Base-by-base conservation (phyloP, 2,113 vertebrate species). In the Dolichallabes microphthalmus region DNA sequence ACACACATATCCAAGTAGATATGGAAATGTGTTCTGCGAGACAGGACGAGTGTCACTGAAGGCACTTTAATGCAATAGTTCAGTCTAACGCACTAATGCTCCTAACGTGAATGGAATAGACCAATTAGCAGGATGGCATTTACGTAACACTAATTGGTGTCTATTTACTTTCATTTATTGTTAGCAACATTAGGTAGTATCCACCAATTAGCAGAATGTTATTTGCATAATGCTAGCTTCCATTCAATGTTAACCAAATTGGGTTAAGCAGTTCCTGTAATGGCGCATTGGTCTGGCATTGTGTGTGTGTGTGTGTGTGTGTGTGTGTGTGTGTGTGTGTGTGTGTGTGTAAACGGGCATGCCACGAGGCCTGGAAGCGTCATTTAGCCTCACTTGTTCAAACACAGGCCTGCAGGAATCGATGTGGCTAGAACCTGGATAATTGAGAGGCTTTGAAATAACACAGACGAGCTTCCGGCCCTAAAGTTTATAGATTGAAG, bases 381-480 rank as follows among this genome's bases (percentile, higher is more conserved):
- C 92, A 94, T 92, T 92, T 91, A 91, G 91, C 89, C 55, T 86
- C n/a, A 85, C 89, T 91, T 88, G 91, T 92, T 88, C 82, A 87
- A 92, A 91, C 90, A 45, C 73, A 85, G 64, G 86, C 87, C 89
- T 91, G 85, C 80, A 91, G 83, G 86, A 94, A 93, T 93, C 90
- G 89, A 93, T 93, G 90, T 60, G 86, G 91, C 86, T 87, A 61
- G 83, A 89, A 84, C 88, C 85, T 71, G 80, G 87, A 91, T 93
- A 93, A 93, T 92, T 94, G 90, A 86, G 82, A 89, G 39, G 86
- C 85, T 92, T 89, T 93, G 87, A 92, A 92, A 92, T 83, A 83
- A 89, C 90, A 88, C 83, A 50, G 52, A 85, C 66, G 85, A 87
- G 85, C 86, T 87, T 89, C 86, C 52, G 85, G 86, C 83, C 89